Evolutionary conservation across 2,888 invertebrate genomes (phyloP).

Genomic region (Tinea pellionella): DNA sequence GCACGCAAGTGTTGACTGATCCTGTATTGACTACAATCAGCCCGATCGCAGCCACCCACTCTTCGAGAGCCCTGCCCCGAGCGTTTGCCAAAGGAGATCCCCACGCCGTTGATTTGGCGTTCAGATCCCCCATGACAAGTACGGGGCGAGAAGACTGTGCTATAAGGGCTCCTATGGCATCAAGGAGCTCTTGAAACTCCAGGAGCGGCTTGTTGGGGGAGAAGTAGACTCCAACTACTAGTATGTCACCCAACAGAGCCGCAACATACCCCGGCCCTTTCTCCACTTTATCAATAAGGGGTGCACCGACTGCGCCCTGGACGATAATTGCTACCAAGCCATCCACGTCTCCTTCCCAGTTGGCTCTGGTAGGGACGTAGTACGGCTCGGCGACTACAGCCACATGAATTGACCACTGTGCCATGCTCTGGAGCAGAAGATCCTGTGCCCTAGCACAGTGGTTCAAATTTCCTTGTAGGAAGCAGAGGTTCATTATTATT

Average conservation of each 20-base stretch:
- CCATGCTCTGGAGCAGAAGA: constrained; percentile 10
- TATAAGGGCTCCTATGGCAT: constrained; percentile 10
- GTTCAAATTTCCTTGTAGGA: constrained; percentile 7
- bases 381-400: constrained; percentile 12
- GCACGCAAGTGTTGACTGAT: constrained; percentile 19
- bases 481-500: too few species aligned
- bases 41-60: constrained; percentile 17
- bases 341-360: constrained; percentile 14
- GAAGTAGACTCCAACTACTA: constrained; percentile 19
- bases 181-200: constrained; percentile 20
- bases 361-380: constrained; percentile 6
- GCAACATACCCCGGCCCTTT: constrained; percentile 13
- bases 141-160: not conserved
- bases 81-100: constrained; percentile 16
- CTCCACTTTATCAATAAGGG: not conserved
- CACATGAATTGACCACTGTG: constrained; percentile 3
- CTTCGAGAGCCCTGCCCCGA: constrained; percentile 16
- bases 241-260: constrained; percentile 6
- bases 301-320: not conserved
- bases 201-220: constrained; percentile 19
- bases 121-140: constrained; percentile 17
- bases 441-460: constrained; percentile 11
- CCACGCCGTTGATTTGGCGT: constrained; percentile 16
- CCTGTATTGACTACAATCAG: constrained; percentile 18
- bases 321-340: constrained; percentile 12